These are phyloP conservation scores for Scopus umbretta DNA, from an alignment of 2,113 vertebrate species.

Conservation along the genomic window DNA sequence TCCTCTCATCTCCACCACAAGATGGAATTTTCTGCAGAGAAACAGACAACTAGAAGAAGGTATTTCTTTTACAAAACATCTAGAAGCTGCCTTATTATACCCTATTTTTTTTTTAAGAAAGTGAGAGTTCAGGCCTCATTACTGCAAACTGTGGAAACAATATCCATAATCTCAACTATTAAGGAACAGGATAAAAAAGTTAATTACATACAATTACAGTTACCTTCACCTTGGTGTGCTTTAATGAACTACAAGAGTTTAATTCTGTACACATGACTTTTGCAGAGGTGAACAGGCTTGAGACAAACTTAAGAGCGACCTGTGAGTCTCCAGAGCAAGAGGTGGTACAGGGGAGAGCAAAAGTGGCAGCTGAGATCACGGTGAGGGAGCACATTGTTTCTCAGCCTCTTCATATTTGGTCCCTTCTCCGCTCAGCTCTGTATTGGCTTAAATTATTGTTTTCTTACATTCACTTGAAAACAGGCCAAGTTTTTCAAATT, in stretches of 20 bases:
- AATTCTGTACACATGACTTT: conserved; percentile 5
- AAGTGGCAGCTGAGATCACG: background rate
- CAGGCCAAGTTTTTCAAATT: background rate
- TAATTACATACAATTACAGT: conserved; percentile 1
- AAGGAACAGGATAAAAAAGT: background rate
- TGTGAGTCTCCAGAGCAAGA: background rate
- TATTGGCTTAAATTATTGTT: background rate
- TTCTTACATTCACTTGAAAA: background rate
- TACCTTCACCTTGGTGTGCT: background rate
- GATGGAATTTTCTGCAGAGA: background rate
- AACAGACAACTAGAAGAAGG: background rate
- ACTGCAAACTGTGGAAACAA: background rate
- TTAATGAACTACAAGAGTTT: conserved; percentile 4
- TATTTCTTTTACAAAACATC: background rate
- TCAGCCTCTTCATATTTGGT: background rate
- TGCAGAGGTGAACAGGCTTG: background rate
- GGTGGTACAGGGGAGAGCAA: background rate
- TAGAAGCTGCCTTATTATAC: background rate
- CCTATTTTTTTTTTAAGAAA: background rate
- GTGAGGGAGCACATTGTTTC: background rate
- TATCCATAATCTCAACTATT: conserved; percentile 24
- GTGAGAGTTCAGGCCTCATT: conserved; percentile 12
- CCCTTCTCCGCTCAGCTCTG: background rate
- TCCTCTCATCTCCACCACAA: background rate
- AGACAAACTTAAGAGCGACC: background rate